phyloP scores from a whole-genome alignment of 2,113 vertebrate genomes.

The Abramis brama region DNA sequence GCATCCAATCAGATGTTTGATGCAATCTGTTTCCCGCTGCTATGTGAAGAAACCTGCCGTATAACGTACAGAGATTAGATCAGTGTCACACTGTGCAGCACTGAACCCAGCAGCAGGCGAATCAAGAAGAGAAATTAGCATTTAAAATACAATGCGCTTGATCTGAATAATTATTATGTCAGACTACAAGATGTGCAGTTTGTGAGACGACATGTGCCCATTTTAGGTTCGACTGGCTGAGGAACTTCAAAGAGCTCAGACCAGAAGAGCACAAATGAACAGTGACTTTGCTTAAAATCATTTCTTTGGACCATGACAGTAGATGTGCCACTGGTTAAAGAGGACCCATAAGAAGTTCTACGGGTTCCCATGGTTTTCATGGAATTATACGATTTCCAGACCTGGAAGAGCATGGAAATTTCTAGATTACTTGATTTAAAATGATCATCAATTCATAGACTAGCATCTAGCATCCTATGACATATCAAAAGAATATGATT shows the following conservation, averaged over 20 bases:
- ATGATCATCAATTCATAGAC: background rate
- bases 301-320: background rate
- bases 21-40: conserved; percentile 33
- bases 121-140: conserved; percentile 62
- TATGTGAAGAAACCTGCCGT: conserved; percentile 35
- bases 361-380: background rate
- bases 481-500: background rate
- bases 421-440: background rate
- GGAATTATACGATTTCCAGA: background rate
- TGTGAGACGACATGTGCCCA: conserved; percentile 56
- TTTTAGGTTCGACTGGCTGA: conserved; percentile 19
- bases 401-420: background rate
- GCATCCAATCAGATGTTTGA: conserved; percentile 42
- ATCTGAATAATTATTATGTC: conserved; percentile 63
- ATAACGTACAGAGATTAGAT: conserved; percentile 26
- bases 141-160: conserved; percentile 59
- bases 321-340: background rate
- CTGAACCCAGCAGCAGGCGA: conserved; percentile 19
- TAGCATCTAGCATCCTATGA: background rate
- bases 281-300: background rate
- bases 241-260: background rate
- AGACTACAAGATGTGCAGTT: conserved; percentile 64
- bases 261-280: conserved; percentile 51
- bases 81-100: conserved; percentile 19
- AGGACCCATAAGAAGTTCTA: background rate